These are phyloP conservation scores for Eilema sororculum DNA, from an alignment of 2,888 invertebrate species.

Conservation along the genomic window DNA sequence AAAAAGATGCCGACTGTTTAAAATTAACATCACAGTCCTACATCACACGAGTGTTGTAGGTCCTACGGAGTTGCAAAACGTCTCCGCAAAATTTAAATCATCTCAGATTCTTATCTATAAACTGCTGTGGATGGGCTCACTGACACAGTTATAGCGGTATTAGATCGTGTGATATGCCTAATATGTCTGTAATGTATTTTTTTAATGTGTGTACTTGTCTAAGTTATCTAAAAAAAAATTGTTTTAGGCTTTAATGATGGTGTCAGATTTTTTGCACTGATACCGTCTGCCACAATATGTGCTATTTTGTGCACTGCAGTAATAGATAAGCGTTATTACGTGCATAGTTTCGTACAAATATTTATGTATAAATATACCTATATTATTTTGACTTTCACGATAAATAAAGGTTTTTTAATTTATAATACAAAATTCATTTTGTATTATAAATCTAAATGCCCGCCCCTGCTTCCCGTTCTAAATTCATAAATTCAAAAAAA, in stretches of 20 bases:
- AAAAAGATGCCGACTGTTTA: too few relatives aligned
- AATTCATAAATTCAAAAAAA: too few relatives aligned
- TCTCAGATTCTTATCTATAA: conserved; percentile 20
- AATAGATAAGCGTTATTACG: too few relatives aligned
- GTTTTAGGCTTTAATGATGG: background rate
- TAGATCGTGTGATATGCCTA: conserved; percentile 5
- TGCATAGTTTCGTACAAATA: too few relatives aligned
- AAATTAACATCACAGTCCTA: background rate
- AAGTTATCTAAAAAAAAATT: background rate
- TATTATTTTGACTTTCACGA: too few relatives aligned
- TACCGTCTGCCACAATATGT: background rate
- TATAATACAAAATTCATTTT: too few relatives aligned
- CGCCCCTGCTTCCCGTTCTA: too few relatives aligned
- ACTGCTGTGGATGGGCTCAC: conserved; percentile 7
- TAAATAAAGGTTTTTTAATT: too few relatives aligned
- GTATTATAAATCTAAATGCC: too few relatives aligned
- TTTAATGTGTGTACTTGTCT: background rate
- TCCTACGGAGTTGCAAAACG: conserved; percentile 3
- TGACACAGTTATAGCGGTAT: conserved; percentile 6
- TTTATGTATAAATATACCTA: too few relatives aligned
- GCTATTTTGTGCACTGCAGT: too few relatives aligned
- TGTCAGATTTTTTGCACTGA: background rate
- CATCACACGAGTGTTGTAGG: background rate
- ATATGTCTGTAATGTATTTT: background rate
- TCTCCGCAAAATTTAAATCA: conserved; percentile 11